Conservation (phyloP, 1,140 invertebrate genomes). For the Ceratitis capitata region DNA sequence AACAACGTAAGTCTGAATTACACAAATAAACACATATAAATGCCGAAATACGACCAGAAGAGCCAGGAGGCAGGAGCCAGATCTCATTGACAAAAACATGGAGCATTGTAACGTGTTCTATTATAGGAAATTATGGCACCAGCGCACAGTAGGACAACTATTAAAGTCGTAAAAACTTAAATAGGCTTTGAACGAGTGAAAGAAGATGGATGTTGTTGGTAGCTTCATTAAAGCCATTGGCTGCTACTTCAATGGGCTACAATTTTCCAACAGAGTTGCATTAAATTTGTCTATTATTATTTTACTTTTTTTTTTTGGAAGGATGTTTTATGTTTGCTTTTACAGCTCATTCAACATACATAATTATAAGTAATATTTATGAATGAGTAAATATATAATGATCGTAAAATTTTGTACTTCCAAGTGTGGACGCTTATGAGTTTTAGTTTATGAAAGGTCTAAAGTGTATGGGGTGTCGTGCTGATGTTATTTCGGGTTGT, state of each 20-base stretch:
- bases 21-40: not conserved
- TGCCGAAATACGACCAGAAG: not conserved
- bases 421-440: not conserved
- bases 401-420: not conserved
- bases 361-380: conserved; percentile 34
- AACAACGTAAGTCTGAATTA: not conserved
- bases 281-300: not conserved
- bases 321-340: not conserved
- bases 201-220: not conserved
- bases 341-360: conserved; percentile 1
- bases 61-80: not conserved
- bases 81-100: not conserved
- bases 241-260: not conserved
- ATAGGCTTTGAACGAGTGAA: too few species aligned
- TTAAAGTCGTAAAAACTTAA: conserved; percentile 23
- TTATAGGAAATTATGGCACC: not conserved
- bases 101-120: not conserved
- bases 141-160: not conserved
- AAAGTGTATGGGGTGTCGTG: too few species aligned
- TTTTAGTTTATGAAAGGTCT: too few species aligned
- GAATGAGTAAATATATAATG: not conserved
- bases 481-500: not conserved
- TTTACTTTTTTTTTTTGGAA: not conserved
- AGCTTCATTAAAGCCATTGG: not conserved
- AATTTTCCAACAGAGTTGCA: not conserved